These are phyloP conservation scores for Trachelus stipa DNA, from an alignment of 2,888 invertebrate species.

Conservation along the genomic window DNA sequence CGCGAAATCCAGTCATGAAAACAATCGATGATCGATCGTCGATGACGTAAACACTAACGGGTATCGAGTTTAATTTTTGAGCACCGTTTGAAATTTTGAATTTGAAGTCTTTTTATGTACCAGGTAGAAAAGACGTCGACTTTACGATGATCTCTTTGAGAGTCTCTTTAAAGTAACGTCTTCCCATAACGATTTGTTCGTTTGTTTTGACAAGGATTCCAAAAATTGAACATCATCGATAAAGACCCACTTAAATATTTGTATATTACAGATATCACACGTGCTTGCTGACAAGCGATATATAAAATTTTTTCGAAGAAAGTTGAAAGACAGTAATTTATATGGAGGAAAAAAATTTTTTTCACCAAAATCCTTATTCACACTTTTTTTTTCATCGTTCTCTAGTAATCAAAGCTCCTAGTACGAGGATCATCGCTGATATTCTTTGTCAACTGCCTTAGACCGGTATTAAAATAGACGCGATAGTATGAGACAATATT, in stretches of 20 bases:
- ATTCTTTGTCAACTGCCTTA: background rate
- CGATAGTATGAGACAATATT: background rate
- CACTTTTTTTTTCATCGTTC: too few species aligned
- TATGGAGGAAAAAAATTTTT: too few species aligned
- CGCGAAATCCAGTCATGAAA: background rate
- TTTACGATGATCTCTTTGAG: background rate
- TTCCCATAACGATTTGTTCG: too few species aligned
- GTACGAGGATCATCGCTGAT: background rate
- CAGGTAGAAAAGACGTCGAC: background rate
- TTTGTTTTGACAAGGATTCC: too few species aligned
- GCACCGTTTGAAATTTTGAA: background rate
- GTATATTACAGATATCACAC: background rate
- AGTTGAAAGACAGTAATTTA: too few species aligned
- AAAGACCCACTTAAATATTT: background rate
- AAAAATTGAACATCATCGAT: background rate
- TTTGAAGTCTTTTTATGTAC: background rate
- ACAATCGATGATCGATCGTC: background rate
- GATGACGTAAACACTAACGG: background rate
- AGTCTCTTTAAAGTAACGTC: background rate
- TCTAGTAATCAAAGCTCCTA: too few species aligned
- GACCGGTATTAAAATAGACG: background rate
- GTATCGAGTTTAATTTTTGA: background rate
- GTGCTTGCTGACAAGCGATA: background rate
- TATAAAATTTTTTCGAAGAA: background rate
- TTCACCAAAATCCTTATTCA: background rate